Evolutionary conservation across 2,888 invertebrate species (phyloP).

Genomic region (Ormyrus rosae): DNA sequence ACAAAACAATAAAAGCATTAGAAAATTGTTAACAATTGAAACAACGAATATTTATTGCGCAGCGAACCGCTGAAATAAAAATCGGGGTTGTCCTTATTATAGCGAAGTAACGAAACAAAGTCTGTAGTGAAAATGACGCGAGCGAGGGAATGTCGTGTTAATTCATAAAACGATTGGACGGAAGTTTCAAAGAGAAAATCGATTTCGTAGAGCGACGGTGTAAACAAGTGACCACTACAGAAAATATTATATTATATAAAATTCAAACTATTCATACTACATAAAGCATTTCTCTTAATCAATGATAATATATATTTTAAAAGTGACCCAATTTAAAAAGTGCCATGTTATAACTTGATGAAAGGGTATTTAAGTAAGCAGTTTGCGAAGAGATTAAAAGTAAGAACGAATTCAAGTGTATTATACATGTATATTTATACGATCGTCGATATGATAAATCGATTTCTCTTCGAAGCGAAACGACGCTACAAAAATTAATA

Average conservation of each 20-base stretch:
- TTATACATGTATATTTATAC: neutral
- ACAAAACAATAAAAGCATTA: constrained; percentile 12
- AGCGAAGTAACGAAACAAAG: constrained; percentile 20
- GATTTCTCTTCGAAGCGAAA: too few relatives aligned
- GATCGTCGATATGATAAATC: neutral
- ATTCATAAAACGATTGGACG: constrained; percentile 29
- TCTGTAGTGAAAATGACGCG: constrained; percentile 12
- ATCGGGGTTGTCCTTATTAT: constrained; percentile 23
- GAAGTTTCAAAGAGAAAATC: constrained; percentile 22
- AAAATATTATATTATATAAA: too few relatives aligned
- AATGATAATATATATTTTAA: constrained; percentile 6
- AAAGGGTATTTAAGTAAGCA: too few relatives aligned
- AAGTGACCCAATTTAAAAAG: constrained; percentile 1
- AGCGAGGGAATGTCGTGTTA: neutral
- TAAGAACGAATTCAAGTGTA: too few relatives aligned
- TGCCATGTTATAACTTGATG: too few relatives aligned
- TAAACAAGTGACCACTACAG: too few relatives aligned
- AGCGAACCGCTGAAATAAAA: constrained; percentile 6
- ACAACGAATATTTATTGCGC: constrained; percentile 62
- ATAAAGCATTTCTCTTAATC: too few relatives aligned
- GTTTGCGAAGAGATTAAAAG: too few relatives aligned
- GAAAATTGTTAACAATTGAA: constrained; percentile 56
- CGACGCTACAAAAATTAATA: neutral
- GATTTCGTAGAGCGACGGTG: constrained; percentile 31
- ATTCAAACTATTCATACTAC: too few relatives aligned